A percentile compares a stretch with the other conserved stretches of the same genome.
Conservation (phyloP, 2,888 invertebrate genomes). For the Pseudolycoriella hygida region DNA sequence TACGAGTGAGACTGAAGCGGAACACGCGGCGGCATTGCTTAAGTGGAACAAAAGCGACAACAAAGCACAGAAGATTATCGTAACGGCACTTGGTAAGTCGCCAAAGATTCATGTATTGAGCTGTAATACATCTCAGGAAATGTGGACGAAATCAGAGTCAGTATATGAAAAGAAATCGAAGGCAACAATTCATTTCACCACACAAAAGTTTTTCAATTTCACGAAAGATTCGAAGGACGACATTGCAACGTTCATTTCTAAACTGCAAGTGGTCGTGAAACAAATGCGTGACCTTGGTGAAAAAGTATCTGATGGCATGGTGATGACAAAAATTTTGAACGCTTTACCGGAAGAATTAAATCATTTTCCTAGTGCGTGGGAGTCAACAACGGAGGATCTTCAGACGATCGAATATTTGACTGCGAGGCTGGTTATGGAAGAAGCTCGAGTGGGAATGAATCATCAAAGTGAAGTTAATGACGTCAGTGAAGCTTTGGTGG, state of each 20-base stretch:
- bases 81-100: neutral
- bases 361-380: conserved; percentile 4
- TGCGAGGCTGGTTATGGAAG: conserved; percentile 1
- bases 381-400: neutral
- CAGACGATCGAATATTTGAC: conserved; percentile 1
- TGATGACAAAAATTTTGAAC: conserved; percentile 2
- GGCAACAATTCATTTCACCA: neutral
- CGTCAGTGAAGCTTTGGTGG: neutral
- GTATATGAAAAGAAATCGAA: conserved; percentile 3
- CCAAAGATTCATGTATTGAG: neutral
- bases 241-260: no score
- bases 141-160: neutral
- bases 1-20: neutral
- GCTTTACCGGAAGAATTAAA: neutral
- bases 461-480: neutral
- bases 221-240: neutral
- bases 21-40: neutral
- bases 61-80: neutral
- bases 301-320: neutral
- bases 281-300: no score
- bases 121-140: neutral
- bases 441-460: neutral
- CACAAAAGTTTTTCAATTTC: conserved; percentile 1
- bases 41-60: neutral
- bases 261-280: no score